phyloP scores from a whole-genome alignment of 2,797 vertebrate species.

The Ispidina lecontei region DNA sequence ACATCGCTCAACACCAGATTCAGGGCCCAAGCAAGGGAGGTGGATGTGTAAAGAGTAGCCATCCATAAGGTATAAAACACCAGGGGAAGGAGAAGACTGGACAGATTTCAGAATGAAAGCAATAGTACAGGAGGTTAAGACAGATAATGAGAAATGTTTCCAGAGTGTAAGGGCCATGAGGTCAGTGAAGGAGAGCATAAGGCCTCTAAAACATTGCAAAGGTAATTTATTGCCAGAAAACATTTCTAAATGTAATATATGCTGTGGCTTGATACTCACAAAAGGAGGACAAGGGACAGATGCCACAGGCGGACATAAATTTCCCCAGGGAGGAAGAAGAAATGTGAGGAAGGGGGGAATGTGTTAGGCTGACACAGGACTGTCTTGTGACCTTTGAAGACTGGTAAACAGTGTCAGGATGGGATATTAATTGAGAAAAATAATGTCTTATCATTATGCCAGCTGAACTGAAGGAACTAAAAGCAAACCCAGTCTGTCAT shows the following conservation, averaged over 20 bases:
- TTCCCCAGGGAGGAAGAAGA: constrained; percentile 76
- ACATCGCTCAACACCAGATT: rapidly evolving
- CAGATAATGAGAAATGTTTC: constrained; percentile 73
- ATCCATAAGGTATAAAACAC: neutral
- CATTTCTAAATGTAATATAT: constrained; percentile 70
- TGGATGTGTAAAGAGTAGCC: neutral
- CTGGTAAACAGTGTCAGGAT: constrained; percentile 73
- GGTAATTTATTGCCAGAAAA: constrained; percentile 77
- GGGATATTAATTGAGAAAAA: constrained; percentile 78
- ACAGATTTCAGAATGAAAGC: constrained; percentile 24
- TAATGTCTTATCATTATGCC: constrained; percentile 72
- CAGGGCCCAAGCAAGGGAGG: neutral
- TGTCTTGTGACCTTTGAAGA: constrained; percentile 65
- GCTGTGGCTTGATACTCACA: constrained; percentile 70
- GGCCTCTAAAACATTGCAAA: constrained; percentile 65
- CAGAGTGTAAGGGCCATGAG: constrained; percentile 7
- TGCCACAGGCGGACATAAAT: constrained; percentile 69
- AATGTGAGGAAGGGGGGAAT: constrained; percentile 36
- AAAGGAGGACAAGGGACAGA: constrained; percentile 76
- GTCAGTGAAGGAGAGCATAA: constrained; percentile 41
- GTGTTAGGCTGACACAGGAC: constrained; percentile 56
- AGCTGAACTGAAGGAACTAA: constrained; percentile 69
- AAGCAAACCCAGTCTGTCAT: constrained; percentile 21
- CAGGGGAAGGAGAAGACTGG: neutral
- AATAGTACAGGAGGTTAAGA: constrained; percentile 58